Evolutionary conservation across 2,888 invertebrate species (phyloP), one percentile per base, ranked within the genome.

Genomic region (Philaethria dido): DNA sequence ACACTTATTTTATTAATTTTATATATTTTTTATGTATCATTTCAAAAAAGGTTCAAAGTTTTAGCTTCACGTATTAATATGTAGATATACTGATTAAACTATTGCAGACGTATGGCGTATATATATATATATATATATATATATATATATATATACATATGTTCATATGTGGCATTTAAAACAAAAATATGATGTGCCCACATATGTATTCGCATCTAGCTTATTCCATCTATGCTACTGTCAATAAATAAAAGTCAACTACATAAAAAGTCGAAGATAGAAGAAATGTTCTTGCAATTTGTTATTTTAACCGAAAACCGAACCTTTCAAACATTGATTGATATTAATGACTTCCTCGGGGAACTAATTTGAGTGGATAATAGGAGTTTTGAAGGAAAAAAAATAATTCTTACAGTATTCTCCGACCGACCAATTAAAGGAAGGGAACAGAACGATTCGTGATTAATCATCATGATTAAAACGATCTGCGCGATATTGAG

Each of bases 341-440:
- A 88, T 86, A 92, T 90, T 89, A 91, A 92, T 88, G 88, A 86
- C 87, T 87, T 86, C 84, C 84, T 81, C 79, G 74, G 80, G 80
- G 80, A 87, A 84, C 88, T 87, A 91, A 90, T 91, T 92, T 89
- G 85, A 87, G 86, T 88, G 87, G 85, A 89, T 89, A 90, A 91
- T 91, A 87, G 89, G 83, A 82, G 88, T 88, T 89, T 60, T 88
- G 89, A 88, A 81, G 85, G 85, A 57, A 89, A 72, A 29, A 91
- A 90, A 88, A 89, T 89, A 89, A 89, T 89, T 87, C 67, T 42
- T 59, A 44, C 54, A 54, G 68, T 55, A 57, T 69, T 67, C 45
- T 45, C 59, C 64, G 47, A 61, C 67, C 59, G 64, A 72, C 69
- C 72, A 73, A 73, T 73, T 73, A 73, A 73, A 73, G 64, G 63